These are phyloP conservation scores for Heteromyza rotundicornis DNA, from an alignment of 2,888 invertebrate genomes.

Conservation along the genomic window DNA sequence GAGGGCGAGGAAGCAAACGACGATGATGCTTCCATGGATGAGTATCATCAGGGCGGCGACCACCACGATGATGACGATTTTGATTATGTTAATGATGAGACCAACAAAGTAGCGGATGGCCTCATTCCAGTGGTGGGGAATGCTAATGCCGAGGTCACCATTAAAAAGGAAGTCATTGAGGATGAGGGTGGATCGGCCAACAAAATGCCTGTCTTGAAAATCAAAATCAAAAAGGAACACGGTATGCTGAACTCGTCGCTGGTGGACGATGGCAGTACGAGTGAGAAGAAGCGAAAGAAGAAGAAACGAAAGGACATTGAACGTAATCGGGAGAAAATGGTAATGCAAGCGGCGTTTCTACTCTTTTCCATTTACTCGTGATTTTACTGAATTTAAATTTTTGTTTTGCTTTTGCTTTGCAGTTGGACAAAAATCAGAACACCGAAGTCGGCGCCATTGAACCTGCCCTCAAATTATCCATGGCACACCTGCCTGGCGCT, in stretches of 20 bases:
- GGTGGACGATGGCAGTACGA: conserved; percentile 46
- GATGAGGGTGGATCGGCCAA: conserved; percentile 14
- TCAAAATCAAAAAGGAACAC: conserved; percentile 61
- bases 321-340: no score
- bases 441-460: conserved; percentile 17
- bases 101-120: conserved; percentile 37
- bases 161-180: conserved; percentile 34
- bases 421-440: conserved; percentile 31
- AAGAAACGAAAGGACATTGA: conserved; percentile 55
- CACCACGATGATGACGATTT: conserved; percentile 27
- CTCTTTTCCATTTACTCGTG: no score
- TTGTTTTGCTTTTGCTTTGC: conserved; percentile 17
- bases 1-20: conserved; percentile 27
- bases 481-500: conserved; percentile 29
- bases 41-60: conserved; percentile 27
- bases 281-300: conserved; percentile 50
- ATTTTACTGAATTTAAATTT: no score
- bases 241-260: conserved; percentile 59
- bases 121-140: conserved; percentile 34
- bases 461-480: no score
- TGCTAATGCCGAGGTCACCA: conserved; percentile 15
- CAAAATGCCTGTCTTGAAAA: conserved; percentile 47
- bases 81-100: conserved; percentile 34
- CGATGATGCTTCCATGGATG: conserved; percentile 23
- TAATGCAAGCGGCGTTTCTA: no score